phyloP scores from a whole-genome alignment of 92 coral and sea anemone genomes.

The Epizoanthus scotinus region DNA sequence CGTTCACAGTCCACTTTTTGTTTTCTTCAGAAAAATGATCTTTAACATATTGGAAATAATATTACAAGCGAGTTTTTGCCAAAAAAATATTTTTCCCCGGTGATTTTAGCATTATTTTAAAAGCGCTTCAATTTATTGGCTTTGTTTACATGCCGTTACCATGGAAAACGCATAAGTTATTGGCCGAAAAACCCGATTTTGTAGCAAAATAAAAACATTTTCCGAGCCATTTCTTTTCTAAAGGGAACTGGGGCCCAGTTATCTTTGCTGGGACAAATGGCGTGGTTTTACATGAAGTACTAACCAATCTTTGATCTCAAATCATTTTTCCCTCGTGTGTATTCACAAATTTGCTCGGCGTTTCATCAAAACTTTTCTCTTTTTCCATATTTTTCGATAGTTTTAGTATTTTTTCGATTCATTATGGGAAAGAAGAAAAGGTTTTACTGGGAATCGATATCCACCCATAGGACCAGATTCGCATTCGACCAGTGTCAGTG shows the following conservation, averaged over 20 bases:
- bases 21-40: constrained; percentile 26
- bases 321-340: too few species aligned
- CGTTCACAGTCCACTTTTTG: constrained; percentile 15
- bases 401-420: constrained; percentile 17
- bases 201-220: background rate
- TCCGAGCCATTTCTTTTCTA: background rate
- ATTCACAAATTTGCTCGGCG: constrained; percentile 10
- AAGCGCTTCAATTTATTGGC: too few species aligned
- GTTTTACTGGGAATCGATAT: constrained; percentile 15
- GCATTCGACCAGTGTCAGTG: too few species aligned
- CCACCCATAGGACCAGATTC: background rate
- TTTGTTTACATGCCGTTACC: too few species aligned
- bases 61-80: constrained; percentile 17
- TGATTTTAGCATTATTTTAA: constrained; percentile 12
- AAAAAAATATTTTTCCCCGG: constrained; percentile 5
- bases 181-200: background rate
- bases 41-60: constrained; percentile 9
- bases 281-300: constrained; percentile 12
- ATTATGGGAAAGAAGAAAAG: constrained; percentile 24
- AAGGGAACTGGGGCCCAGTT: constrained; percentile 7
- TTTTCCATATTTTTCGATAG: constrained; percentile 3
- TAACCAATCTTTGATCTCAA: background rate
- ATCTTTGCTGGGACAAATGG: background rate
- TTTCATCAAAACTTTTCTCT: background rate
- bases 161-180: too few species aligned